phyloP scores from a whole-genome alignment of 2,113 vertebrate genomes.

The Epinephelus fuscoguttatus region DNA sequence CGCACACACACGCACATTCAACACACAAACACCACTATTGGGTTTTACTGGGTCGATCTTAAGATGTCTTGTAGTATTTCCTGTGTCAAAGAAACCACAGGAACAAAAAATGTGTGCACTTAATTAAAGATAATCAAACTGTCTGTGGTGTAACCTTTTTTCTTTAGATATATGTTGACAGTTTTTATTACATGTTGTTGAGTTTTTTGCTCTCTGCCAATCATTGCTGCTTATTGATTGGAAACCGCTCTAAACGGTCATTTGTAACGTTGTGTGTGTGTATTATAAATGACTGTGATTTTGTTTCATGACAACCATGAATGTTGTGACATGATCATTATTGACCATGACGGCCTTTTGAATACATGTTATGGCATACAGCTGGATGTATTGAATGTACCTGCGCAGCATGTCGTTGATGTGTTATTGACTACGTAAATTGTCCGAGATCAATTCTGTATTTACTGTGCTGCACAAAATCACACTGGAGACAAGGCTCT shows the following conservation, averaged over 20 bases:
- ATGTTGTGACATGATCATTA: slow-evolving; percentile 20
- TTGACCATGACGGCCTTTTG: slow-evolving; percentile 31
- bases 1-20: not conserved
- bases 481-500: not conserved
- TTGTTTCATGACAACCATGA: slow-evolving; percentile 8
- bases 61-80: not conserved
- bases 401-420: slow-evolving; percentile 3
- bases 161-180: not conserved
- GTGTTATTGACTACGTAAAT: slow-evolving; percentile 1
- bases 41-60: not conserved
- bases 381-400: slow-evolving; percentile 39
- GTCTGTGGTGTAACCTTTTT: not conserved
- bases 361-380: not conserved
- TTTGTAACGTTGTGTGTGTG: slow-evolving; percentile 1
- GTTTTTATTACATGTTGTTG: not conserved
- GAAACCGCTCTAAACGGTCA: not conserved
- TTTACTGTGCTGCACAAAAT: slow-evolving; percentile 10
- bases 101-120: not conserved
- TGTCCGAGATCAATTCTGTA: slow-evolving; percentile 8
- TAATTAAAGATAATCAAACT: not conserved
- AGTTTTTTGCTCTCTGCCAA: not conserved
- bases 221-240: not conserved
- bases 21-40: not conserved
- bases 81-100: not conserved
- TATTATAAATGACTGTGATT: slow-evolving; percentile 10